Percentiles rank a stretch among this genome's conserved stretches.
Evolutionary conservation across 2,797 vertebrate genomes (phyloP).

Genomic region (Eremophila alpestris): DNA sequence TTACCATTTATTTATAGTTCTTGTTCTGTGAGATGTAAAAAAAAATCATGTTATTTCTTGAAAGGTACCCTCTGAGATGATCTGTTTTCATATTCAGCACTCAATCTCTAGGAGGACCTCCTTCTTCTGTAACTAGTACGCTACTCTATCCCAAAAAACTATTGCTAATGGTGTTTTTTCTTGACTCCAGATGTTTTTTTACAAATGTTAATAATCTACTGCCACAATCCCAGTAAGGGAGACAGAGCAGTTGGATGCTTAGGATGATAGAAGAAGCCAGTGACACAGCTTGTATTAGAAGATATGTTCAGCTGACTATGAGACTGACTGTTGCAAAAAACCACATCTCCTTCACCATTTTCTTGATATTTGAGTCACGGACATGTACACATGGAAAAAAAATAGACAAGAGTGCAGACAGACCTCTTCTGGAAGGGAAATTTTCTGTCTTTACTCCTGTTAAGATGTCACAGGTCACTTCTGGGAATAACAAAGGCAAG

Average conservation of each 20-base stretch:
- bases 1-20: not conserved
- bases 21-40: not conserved
- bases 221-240: not conserved
- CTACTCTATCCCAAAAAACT: not conserved
- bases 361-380: not conserved
- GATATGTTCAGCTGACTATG: not conserved
- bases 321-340: accelerated
- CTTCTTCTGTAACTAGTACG: not conserved
- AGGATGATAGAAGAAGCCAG: not conserved
- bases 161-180: not conserved
- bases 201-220: not conserved
- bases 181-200: not conserved
- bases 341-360: not conserved
- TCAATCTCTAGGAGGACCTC: not conserved
- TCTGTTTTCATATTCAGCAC: not conserved
- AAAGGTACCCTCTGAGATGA: not conserved
- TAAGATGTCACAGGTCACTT: not conserved
- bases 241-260: not conserved
- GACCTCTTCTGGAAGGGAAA: not conserved
- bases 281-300: not conserved
- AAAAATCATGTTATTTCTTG: not conserved
- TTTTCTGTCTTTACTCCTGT: not conserved
- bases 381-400: accelerated
- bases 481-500: not conserved
- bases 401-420: not conserved